Percentiles rank a stretch among this genome's conserved stretches.
These are phyloP conservation scores for Catharus ustulatus DNA, from an alignment of 2,797 vertebrate genomes.

Conservation along the genomic window DNA sequence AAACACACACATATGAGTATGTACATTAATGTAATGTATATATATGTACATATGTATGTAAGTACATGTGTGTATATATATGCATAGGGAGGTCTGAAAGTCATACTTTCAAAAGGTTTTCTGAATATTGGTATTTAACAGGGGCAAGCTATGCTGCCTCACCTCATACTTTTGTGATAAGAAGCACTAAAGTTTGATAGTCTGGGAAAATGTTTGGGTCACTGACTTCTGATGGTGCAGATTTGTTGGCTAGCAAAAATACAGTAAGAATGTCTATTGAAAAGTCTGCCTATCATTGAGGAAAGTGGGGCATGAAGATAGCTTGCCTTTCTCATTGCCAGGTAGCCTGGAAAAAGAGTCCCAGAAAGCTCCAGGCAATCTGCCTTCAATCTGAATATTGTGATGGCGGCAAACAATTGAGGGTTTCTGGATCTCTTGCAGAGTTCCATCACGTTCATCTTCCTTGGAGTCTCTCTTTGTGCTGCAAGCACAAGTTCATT, in stretches of 20 bases:
- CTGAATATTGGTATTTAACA: neutral
- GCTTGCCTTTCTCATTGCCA: neutral
- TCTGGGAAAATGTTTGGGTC: neutral
- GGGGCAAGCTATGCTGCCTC: neutral
- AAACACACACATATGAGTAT: fast-evolving
- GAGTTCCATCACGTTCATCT: neutral
- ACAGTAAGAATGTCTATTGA: neutral
- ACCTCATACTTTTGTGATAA: neutral
- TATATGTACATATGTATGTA: too few relatives aligned
- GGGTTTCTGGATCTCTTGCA: neutral
- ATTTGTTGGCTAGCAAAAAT: neutral
- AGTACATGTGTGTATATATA: too few relatives aligned
- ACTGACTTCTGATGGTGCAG: neutral
- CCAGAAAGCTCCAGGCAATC: neutral
- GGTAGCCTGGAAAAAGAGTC: neutral
- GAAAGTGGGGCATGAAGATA: neutral
- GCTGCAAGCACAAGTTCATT: neutral
- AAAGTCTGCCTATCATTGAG: neutral
- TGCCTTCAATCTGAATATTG: neutral
- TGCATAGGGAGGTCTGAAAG: neutral
- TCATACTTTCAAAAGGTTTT: neutral
- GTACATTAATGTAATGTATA: neutral
- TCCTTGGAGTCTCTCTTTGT: neutral
- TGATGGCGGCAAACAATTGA: neutral
- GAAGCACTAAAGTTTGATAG: neutral